These are phyloP conservation scores for Terebella lapidaria DNA, from an alignment of 2,888 invertebrate species.

Conservation along the genomic window DNA sequence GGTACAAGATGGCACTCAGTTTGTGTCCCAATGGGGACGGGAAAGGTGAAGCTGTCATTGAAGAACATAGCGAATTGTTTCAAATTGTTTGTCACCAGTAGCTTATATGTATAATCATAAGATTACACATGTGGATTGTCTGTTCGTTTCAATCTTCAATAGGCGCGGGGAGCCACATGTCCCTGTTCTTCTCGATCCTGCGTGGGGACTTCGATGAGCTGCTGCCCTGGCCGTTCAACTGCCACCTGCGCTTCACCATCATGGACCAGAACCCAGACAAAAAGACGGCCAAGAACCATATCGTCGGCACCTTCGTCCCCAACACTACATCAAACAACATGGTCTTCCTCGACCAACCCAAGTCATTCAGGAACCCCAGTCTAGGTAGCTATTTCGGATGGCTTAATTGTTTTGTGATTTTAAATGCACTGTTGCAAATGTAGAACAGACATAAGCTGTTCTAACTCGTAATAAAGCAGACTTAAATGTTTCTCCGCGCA, in stretches of 20 bases:
- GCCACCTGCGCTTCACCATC: background rate
- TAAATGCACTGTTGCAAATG: too few relatives aligned
- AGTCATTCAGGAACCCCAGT: background rate
- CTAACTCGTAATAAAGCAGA: too few relatives aligned
- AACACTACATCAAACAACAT: background rate
- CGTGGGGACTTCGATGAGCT: background rate
- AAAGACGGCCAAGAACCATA: background rate
- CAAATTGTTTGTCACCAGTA: background rate
- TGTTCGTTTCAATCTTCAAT: background rate
- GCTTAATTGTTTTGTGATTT: too few relatives aligned
- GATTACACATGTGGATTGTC: background rate
- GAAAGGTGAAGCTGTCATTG: background rate
- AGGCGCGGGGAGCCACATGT: background rate
- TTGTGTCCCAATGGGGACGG: conserved; percentile 2
- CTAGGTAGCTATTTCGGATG: background rate
- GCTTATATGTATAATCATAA: background rate
- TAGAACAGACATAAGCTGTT: too few relatives aligned
- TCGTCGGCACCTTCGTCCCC: background rate
- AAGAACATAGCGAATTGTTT: background rate
- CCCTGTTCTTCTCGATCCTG: conserved; percentile 1
- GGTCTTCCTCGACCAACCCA: background rate
- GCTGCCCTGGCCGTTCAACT: background rate
- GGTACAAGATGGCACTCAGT: background rate
- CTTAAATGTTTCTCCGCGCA: too few relatives aligned
- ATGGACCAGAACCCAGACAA: background rate